Evolutionary conservation across 2,888 invertebrate genomes (phyloP).

Genomic region (Philhelius pedissequus): DNA sequence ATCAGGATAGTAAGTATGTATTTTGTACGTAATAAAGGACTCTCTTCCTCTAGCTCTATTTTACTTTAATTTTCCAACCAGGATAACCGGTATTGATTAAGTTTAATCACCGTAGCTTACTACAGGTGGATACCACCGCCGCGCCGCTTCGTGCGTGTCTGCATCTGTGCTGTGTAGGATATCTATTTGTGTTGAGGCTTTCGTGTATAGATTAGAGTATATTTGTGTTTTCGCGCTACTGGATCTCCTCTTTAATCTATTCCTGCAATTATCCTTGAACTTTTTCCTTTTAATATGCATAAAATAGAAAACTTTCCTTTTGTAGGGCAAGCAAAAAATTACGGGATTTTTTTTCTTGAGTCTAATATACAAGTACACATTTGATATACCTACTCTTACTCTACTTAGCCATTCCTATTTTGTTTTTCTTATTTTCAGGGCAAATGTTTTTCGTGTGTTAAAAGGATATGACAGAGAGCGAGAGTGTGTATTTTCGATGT

Average conservation of each 20-base stretch:
- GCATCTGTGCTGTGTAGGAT: not conserved
- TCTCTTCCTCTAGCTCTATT: slow-evolving; percentile 40
- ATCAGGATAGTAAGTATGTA: slow-evolving; percentile 41
- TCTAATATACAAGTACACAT: too few species aligned
- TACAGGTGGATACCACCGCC: slow-evolving; percentile 52
- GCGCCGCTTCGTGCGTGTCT: not conserved
- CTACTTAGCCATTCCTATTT: not conserved
- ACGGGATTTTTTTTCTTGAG: not conserved
- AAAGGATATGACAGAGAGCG: not conserved
- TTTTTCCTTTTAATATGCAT: slow-evolving; percentile 24
- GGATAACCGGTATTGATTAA: slow-evolving; percentile 49
- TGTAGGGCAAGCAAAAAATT: not conserved
- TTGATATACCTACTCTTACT: too few species aligned
- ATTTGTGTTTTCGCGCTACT: slow-evolving; percentile 30
- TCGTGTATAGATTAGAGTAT: not conserved
- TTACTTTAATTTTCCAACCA: slow-evolving; percentile 33
- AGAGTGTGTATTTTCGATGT: slow-evolving; percentile 1
- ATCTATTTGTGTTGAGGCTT: not conserved
- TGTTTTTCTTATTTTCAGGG: not conserved
- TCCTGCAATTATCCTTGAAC: slow-evolving; percentile 65
- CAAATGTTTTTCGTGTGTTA: not conserved
- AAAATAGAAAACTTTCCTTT: not conserved
- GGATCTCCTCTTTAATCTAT: slow-evolving; percentile 42
- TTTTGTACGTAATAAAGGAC: slow-evolving; percentile 64
- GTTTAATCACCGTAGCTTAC: slow-evolving; percentile 53